Evolutionary conservation across 2,888 invertebrate genomes (phyloP), one percentile per base, ranked within the genome.

Genomic region (Drosophila histrio): DNA sequence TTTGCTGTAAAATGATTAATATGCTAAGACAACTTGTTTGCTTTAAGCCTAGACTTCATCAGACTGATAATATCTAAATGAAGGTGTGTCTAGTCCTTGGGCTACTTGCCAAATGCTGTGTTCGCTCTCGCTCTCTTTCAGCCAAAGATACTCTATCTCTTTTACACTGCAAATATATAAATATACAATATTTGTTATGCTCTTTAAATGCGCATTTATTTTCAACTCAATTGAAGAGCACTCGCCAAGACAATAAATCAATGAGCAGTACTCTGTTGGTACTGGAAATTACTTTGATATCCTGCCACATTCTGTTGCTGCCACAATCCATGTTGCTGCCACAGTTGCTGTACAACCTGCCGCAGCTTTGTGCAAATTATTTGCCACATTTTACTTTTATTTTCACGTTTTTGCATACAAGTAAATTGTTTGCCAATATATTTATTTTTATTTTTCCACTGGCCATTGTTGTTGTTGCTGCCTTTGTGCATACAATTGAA

Each of bases 351-450:
- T 64, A 44, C 79, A 85, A 82, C 88, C 83, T 87, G 83, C 74
- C 86, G 67, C 80, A 80, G 87, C 88, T 89, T 89, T 89, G 89
- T 85, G 89, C 78, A 89, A 89, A 89, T 89, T 86, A 89, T 87
- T 89, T 89, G 77, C 83, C 72, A 63, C 79, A 64, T 78, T 82
- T 79, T 73, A 62, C 67, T 66, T 75, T 75, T 70, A 56, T 68
- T 71, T 71, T 71, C 61, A 52, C 59, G 43, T 64, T 81, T 72
- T 73, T 49, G 69, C 66, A 54, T 68, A 61, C 77, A 88, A 82
- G 88, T 89, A 89, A 89, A 89, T 89, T 89, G 88, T 89, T 89
- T 89, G 87, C 84, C 87, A 85, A 80, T 89, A 87, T 88, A 53
- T 81, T 72, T 75, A 66, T 71, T 62, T 46, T 69, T 79, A 63